Percentiles rank a stretch among this genome's conserved stretches.
phyloP scores from a whole-genome alignment of 2,113 vertebrate genomes.

The Chaetodon auriga region DNA sequence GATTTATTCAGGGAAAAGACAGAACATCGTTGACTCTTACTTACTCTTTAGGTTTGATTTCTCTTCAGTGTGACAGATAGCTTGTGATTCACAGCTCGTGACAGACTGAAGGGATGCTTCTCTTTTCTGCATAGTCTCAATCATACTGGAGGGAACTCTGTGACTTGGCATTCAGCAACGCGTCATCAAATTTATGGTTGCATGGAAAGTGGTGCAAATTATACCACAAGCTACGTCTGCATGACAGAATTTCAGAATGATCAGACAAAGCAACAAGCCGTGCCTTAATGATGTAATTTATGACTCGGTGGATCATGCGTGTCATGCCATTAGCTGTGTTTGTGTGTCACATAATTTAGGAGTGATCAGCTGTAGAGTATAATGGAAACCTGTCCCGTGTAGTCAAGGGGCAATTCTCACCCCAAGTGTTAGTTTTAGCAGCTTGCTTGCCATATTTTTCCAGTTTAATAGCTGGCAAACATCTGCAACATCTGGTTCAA shows the following conservation, averaged over 20 bases:
- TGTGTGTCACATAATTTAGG: slow-evolving; percentile 49
- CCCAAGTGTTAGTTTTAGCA: slow-evolving; percentile 72
- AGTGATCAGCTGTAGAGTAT: slow-evolving; percentile 63
- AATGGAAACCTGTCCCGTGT: slow-evolving; percentile 61
- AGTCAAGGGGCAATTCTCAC: slow-evolving; percentile 63
- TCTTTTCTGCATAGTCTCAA: slow-evolving; percentile 38
- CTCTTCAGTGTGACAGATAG: background rate
- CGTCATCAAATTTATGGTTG: slow-evolving; percentile 32
- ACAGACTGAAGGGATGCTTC: background rate
- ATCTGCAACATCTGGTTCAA: slow-evolving; percentile 76
- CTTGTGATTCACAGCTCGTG: slow-evolving; percentile 15
- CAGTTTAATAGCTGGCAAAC: slow-evolving; percentile 73
- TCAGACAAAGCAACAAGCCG: slow-evolving; percentile 44
- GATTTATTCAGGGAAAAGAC: slow-evolving; percentile 1
- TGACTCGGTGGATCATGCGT: slow-evolving; percentile 14
- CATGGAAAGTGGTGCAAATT: slow-evolving; percentile 37
- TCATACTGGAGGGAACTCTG: background rate
- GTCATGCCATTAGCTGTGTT: slow-evolving; percentile 30
- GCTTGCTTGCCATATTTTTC: slow-evolving; percentile 69
- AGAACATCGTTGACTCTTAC: background rate
- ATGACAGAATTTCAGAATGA: slow-evolving; percentile 47
- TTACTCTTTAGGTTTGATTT: background rate
- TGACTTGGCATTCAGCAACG: slow-evolving; percentile 13
- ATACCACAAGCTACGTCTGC: slow-evolving; percentile 26
- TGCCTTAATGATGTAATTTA: slow-evolving; percentile 32